Percentiles rank a stretch among this genome's conserved stretches.
phyloP scores from a whole-genome alignment of 2,797 vertebrate species.

The Danio albolineatus region DNA sequence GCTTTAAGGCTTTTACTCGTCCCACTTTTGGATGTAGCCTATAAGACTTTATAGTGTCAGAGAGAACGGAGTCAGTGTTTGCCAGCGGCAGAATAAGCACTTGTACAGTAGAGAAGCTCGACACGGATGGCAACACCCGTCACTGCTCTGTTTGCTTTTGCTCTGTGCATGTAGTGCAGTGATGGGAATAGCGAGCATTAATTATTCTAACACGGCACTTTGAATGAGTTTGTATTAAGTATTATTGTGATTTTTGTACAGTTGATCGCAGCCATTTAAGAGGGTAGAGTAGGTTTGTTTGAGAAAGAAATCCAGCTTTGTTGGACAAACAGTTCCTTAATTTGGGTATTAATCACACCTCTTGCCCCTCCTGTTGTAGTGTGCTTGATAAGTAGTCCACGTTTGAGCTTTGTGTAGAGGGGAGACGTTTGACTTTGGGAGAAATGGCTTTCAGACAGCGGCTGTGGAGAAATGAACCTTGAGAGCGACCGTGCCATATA shows the following conservation, averaged over 20 bases:
- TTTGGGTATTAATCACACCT: background rate
- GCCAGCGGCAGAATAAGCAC: too few species aligned
- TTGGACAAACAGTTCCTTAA: background rate
- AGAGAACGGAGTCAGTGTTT: too few species aligned
- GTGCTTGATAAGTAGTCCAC: background rate
- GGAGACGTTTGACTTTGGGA: background rate
- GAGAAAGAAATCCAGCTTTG: too few species aligned
- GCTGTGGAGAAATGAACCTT: constrained; percentile 51
- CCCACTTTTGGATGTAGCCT: background rate
- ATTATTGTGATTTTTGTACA: background rate
- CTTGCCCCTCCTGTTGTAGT: too few species aligned
- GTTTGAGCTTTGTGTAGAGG: background rate
- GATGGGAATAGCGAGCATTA: background rate
- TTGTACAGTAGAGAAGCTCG: background rate
- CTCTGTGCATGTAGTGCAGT: too few species aligned
- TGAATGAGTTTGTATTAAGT: background rate
- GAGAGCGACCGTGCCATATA: constrained; percentile 18
- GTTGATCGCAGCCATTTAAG: background rate
- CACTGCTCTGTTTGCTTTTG: background rate
- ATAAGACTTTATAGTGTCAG: background rate
- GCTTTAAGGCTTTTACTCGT: background rate
- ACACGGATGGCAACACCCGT: background rate
- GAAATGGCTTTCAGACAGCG: constrained; percentile 17
- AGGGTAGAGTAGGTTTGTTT: background rate
- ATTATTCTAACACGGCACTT: too few species aligned